Conservation (phyloP, 2,888 invertebrate species). For the Eupithecia subfuscata region DNA sequence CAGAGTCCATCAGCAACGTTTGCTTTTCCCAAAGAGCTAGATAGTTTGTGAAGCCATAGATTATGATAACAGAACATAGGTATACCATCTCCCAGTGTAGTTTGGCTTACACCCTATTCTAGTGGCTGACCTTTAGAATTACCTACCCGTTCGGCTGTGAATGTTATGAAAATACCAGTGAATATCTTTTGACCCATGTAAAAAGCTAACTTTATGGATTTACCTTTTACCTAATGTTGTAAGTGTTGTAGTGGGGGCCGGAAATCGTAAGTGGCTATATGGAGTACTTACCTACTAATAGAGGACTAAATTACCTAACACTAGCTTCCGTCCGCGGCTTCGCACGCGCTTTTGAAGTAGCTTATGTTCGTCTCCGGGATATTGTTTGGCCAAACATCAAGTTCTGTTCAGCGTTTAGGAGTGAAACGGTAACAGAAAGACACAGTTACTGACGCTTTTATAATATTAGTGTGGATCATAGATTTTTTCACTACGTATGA, state of each 20-base stretch:
- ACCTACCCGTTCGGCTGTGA: constrained; percentile 9
- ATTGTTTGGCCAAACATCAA: no score
- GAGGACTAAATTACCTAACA: neutral
- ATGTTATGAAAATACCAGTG: constrained; percentile 18
- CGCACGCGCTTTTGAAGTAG: no score
- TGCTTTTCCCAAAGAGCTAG: constrained; percentile 57
- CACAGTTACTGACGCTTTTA: no score
- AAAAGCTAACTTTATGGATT: constrained; percentile 8
- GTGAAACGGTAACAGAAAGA: no score
- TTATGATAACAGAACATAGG: no score
- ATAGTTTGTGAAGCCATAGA: constrained; percentile 52
- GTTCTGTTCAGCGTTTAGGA: no score
- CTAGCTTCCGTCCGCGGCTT: no score
- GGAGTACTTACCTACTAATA: neutral
- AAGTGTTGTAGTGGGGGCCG: neutral
- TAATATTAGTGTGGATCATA: no score
- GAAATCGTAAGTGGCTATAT: neutral
- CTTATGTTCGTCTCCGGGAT: no score
- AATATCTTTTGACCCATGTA: constrained; percentile 17
- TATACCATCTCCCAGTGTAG: constrained; percentile 12
- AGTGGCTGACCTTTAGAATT: constrained; percentile 11
- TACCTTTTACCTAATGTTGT: constrained; percentile 11
- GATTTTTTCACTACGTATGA: no score
- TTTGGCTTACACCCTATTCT: constrained; percentile 11
- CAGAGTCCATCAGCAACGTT: constrained; percentile 23